These are phyloP conservation scores for Tethea ocularis DNA, from an alignment of 2,888 invertebrate genomes.

Conservation along the genomic window DNA sequence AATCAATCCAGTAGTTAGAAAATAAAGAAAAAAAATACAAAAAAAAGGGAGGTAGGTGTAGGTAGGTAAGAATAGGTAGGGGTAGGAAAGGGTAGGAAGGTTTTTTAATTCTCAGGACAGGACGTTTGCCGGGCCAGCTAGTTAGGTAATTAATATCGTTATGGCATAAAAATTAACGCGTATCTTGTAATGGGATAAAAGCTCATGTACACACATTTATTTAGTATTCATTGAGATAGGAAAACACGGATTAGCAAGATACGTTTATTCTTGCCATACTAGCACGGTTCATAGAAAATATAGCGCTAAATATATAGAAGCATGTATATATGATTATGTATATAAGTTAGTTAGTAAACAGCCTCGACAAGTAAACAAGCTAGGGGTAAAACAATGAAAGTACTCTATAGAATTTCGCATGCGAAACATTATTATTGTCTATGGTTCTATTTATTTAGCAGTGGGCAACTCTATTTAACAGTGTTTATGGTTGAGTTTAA, in stretches of 20 bases:
- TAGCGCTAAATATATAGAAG: not conserved
- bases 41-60: too few species aligned
- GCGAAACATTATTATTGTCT: conserved; percentile 2
- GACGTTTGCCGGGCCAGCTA: too few species aligned
- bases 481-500: not conserved
- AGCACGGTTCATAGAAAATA: not conserved
- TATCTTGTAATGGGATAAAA: too few species aligned
- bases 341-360: conserved; percentile 4
- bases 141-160: too few species aligned
- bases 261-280: not conserved
- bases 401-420: conserved; percentile 1
- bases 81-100: too few species aligned
- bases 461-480: not conserved
- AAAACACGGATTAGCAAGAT: not conserved
- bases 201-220: too few species aligned
- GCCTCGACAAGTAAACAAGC: not conserved
- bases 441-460: not conserved
- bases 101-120: too few species aligned
- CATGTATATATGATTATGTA: not conserved
- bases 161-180: too few species aligned
- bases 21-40: too few species aligned
- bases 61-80: too few species aligned
- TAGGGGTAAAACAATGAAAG: not conserved
- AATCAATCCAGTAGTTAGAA: too few species aligned
- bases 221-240: too few species aligned